Evolutionary conservation across 2,888 invertebrate genomes (phyloP), one percentile per base, ranked within the genome.

Genomic region (Sinopyrophorus schimmeli): DNA sequence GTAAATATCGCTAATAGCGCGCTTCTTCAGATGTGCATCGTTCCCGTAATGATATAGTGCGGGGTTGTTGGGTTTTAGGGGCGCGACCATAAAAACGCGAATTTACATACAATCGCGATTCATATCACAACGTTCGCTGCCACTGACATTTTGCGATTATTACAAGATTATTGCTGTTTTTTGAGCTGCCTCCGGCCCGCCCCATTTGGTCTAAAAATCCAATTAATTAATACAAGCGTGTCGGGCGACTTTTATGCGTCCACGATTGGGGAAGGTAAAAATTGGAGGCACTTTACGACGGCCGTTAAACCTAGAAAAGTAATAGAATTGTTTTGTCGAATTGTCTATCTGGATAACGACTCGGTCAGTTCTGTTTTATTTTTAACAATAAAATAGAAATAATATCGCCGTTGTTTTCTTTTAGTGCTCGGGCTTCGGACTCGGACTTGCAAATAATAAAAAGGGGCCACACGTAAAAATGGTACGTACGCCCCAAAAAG

Each of bases 71-170:
- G n/a, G n/a, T n/a, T n/a, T n/a, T n/a, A n/a, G n/a, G 54, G 52
- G 53, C 37, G 47, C 27, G 49, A 53, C 57, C 55, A 55, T 61
- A 60, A 63, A 62, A 58, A 51, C 60, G 54, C 40, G 57, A 55
- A 63, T 64, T 63, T 63, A 60, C 64, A 64, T 64, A 62, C 58
- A 57, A 54, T 60, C 61, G 63, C 63, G 52, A 52, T 52, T 63
- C 63, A 64, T 62, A 64, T 63, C n/a, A n/a, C n/a, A n/a, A n/a
- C n/a, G 62, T 64, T 63, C 61, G 59, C 59, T 62, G 63, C 54
- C 55, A 49, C 54, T 63, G 62, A 63, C 62, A 54, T 61, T 61
- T 61, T 59, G 55, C 53, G 62, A 59, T 60, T 64, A 62, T 63
- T 62, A 49, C 49, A 49, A 44, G 49, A 53, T 53, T 53, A 53